Evolutionary conservation across 2,888 invertebrate species (phyloP).

Genomic region (Sesia apiformis): DNA sequence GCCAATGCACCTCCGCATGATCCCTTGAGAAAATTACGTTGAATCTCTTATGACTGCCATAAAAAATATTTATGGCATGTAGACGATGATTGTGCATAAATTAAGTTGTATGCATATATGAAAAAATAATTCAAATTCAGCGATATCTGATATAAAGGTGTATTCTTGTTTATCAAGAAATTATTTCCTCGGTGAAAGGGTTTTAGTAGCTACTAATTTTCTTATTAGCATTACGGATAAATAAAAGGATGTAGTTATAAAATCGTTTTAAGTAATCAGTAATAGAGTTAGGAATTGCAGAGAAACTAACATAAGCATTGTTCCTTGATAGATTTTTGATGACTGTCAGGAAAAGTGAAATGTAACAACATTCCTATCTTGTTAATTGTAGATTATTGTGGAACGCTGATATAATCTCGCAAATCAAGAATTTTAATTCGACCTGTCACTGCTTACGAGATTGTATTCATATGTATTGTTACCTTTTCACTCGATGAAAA

Average conservation of each 20-base stretch:
- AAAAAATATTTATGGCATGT: slow-evolving; percentile 33
- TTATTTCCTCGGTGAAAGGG: slow-evolving; percentile 3
- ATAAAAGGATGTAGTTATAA: neutral
- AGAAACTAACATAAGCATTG: neutral
- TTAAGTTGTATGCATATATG: neutral
- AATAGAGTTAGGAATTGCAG: neutral
- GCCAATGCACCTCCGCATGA: slow-evolving; percentile 3
- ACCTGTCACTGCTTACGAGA: slow-evolving; percentile 23
- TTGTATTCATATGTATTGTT: slow-evolving; percentile 2
- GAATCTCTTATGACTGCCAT: slow-evolving; percentile 26
- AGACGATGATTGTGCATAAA: neutral
- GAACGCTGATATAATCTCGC: slow-evolving; percentile 24
- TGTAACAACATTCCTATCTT: slow-evolving; percentile 1
- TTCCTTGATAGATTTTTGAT: neutral
- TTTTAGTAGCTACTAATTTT: slow-evolving; percentile 3
- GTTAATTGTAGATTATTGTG: slow-evolving; percentile 26
- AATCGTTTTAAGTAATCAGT: neutral
- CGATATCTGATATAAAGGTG: too few relatives aligned
- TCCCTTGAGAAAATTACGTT: slow-evolving; percentile 37
- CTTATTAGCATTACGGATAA: neutral
- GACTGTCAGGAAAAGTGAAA: neutral
- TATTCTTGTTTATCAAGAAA: slow-evolving; percentile 1
- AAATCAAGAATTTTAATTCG: slow-evolving; percentile 32
- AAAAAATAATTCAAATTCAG: neutral
- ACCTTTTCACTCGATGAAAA: slow-evolving; percentile 16